These are phyloP conservation scores for Cyanoliseus patagonus DNA, from an alignment of 2,113 vertebrate species.

Conservation along the genomic window DNA sequence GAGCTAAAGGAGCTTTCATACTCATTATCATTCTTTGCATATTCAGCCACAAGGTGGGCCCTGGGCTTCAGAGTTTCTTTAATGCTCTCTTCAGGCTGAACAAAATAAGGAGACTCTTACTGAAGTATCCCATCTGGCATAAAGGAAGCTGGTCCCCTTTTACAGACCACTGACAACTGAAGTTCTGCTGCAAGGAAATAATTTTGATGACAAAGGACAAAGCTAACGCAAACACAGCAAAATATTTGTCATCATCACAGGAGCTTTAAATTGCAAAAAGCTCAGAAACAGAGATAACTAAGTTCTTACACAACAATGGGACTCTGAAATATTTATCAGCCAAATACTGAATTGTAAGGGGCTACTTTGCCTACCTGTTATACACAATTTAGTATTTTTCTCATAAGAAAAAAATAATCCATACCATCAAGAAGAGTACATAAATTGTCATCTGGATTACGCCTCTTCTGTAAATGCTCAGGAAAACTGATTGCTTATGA, in stretches of 20 bases:
- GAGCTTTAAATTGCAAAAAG: not conserved
- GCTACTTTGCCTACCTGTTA: not conserved
- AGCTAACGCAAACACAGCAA: not conserved
- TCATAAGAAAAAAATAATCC: not conserved
- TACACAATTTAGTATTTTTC: not conserved
- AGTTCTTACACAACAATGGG: not conserved
- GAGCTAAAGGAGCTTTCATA: slow-evolving; percentile 26
- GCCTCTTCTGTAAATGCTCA: not conserved
- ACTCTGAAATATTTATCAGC: not conserved
- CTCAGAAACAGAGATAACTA: not conserved
- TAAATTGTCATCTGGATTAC: not conserved
- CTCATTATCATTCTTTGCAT: slow-evolving; percentile 24
- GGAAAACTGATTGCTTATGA: not conserved
- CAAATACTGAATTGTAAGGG: not conserved
- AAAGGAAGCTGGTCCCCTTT: not conserved
- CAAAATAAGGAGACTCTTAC: not conserved
- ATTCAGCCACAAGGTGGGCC: not conserved
- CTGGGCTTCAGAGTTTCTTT: not conserved
- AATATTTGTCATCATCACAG: not conserved
- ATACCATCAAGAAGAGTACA: not conserved
- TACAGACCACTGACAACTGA: not conserved
- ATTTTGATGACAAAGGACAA: not conserved
- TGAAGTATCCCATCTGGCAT: not conserved
- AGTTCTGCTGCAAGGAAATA: not conserved
- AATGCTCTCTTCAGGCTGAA: not conserved